These are phyloP conservation scores for Corapipo altera DNA, from an alignment of 2,113 vertebrate species.

Conservation along the genomic window DNA sequence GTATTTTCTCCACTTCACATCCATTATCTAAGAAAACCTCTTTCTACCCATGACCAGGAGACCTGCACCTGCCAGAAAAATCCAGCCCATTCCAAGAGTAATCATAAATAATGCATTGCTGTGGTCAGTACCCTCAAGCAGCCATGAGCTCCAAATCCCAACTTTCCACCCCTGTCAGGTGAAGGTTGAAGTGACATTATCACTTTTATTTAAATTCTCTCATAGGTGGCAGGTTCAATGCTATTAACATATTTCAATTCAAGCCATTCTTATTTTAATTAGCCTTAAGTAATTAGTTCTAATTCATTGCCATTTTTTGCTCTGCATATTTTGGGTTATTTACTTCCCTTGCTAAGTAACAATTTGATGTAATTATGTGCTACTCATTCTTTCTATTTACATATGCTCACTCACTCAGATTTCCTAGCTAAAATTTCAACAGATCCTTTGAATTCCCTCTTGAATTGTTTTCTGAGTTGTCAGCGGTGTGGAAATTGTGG, in stretches of 20 bases:
- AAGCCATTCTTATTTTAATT: conserved; percentile 81
- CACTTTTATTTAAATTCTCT: conserved; percentile 68
- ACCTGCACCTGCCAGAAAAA: neutral
- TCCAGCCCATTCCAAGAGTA: neutral
- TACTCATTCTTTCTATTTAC: conserved; percentile 74
- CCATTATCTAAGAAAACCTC: neutral
- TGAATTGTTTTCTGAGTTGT: conserved; percentile 53
- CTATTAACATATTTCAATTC: conserved; percentile 77
- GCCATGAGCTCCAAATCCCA: conserved; percentile 1
- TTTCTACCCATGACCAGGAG: neutral
- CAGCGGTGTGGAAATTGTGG: conserved; percentile 55
- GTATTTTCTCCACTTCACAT: neutral
- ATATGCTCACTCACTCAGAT: conserved; percentile 50
- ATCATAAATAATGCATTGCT: conserved; percentile 8
- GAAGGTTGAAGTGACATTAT: neutral
- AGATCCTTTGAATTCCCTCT: conserved; percentile 65
- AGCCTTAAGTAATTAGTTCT: conserved; percentile 82
- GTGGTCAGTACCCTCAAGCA: neutral
- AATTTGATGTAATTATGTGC: conserved; percentile 79
- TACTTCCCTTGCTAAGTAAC: conserved; percentile 79
- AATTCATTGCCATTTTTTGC: conserved; percentile 74
- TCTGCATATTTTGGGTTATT: conserved; percentile 78
- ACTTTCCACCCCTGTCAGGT: neutral
- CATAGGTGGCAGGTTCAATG: conserved; percentile 64
- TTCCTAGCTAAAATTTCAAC: conserved; percentile 58